These are phyloP conservation scores for Microctonus aethiopoides DNA, from an alignment of 2,888 invertebrate species.

Conservation along the genomic window DNA sequence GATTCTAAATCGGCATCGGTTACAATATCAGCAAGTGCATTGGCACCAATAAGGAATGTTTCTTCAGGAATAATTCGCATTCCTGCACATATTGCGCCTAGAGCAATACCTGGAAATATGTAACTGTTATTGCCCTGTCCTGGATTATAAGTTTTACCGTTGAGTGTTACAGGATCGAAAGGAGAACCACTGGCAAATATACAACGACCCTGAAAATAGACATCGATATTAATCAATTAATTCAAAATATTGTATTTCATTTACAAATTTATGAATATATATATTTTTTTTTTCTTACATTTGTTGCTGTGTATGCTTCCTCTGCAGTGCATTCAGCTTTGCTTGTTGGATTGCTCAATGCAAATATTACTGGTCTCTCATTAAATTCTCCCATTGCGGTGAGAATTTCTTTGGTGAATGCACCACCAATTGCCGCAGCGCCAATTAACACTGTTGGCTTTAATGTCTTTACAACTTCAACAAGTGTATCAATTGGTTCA, in stretches of 20 bases:
- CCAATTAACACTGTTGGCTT: conserved; percentile 94
- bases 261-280: conserved; percentile 5
- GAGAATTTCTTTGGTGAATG: conserved; percentile 91
- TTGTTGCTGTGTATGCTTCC: conserved; percentile 88
- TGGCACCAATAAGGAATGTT: conserved; percentile 90
- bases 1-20: conserved; percentile 81
- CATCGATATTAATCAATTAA: conserved; percentile 13
- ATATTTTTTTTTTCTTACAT: conserved; percentile 70
- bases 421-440: conserved; percentile 92
- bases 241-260: not conserved
- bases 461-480: conserved; percentile 82
- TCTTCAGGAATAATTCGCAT: conserved; percentile 91
- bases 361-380: conserved; percentile 92
- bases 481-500: conserved; percentile 80
- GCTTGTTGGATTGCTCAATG: conserved; percentile 97
- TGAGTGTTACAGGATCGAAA: conserved; percentile 85
- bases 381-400: conserved; percentile 86
- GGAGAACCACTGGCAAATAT: conserved; percentile 98
- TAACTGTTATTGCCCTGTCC: conserved; percentile 99
- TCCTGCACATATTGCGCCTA: conserved; percentile 90
- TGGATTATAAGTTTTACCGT: conserved; percentile 84
- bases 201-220: conserved; percentile 78
- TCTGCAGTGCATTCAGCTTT: conserved; percentile 99
- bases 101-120: conserved; percentile 95
- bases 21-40: conserved; percentile 85